Evolutionary conservation across 2,113 vertebrate species (phyloP).

Genomic region (Hyperopisus bebe): DNA sequence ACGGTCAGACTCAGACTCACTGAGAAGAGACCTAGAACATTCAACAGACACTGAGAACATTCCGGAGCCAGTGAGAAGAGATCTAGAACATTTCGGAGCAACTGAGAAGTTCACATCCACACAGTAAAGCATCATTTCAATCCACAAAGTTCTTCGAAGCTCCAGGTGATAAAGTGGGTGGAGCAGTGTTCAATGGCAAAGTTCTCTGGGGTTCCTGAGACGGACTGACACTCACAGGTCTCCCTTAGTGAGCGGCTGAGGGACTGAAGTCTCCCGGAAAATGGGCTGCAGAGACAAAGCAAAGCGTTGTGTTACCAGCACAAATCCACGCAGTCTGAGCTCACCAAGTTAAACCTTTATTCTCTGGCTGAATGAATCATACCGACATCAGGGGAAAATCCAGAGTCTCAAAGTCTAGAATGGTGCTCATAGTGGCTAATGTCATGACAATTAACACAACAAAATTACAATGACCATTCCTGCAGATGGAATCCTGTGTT

Average conservation of each 20-base stretch:
- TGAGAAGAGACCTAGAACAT: not conserved
- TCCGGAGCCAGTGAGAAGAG: not conserved
- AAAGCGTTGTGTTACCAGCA: slow-evolving; percentile 29
- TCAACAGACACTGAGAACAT: not conserved
- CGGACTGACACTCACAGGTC: slow-evolving; percentile 72
- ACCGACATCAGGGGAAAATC: not conserved
- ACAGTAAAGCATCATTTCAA: not conserved
- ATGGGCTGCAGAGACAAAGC: slow-evolving; percentile 34
- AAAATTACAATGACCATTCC: not conserved
- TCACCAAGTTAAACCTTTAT: not conserved
- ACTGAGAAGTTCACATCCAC: not conserved
- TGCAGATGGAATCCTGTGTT: not conserved
- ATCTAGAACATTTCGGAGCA: not conserved
- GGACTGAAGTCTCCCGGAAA: slow-evolving; percentile 76
- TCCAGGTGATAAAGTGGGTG: not conserved
- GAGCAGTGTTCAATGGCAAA: not conserved
- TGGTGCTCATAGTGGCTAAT: not conserved
- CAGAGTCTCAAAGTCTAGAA: not conserved
- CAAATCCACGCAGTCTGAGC: not conserved
- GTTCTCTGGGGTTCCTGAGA: not conserved
- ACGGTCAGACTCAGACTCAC: not conserved
- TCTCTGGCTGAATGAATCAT: not conserved
- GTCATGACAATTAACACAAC: not conserved
- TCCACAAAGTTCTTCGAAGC: not conserved
- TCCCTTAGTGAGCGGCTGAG: slow-evolving; percentile 83